Evolutionary conservation across 2,888 invertebrate genomes (phyloP), one percentile per base, ranked within the genome.

Genomic region (Eupsilia transversa): DNA sequence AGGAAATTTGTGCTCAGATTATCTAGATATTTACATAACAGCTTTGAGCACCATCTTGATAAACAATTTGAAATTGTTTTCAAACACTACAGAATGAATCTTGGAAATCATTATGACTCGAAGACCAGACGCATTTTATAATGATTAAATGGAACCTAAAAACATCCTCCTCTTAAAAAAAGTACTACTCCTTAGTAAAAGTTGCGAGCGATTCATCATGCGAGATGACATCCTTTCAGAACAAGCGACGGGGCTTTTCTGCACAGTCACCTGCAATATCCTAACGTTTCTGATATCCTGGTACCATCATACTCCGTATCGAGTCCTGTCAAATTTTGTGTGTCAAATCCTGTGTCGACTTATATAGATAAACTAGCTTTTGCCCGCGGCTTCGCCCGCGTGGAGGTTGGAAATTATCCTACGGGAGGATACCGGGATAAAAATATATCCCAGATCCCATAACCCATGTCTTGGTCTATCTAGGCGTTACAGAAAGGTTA

Each of bases 191-290:
- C n/a, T n/a, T n/a, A n/a, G n/a, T n/a, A n/a, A n/a, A n/a, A n/a
- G n/a, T n/a, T n/a, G n/a, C n/a, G 10, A 67, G 6, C 52, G 52
- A 74, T 77, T 68, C 35, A 76, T 74, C 57, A 64, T 2, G 20
- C 12, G 3, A 23, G 12, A 33, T 7, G 35, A 56, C 61, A 66
- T 38, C 41, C 20, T 67, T 23, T 56, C 61, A 33, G 35, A 65
- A 57, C 60, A 64, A 23, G 64, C 43, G 12, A 23, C 30, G 41
- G n/a, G 23, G 38, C 49, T 56, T 64, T 65, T 30, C 17, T n/a
- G 64, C 38, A 57, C 3, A 41, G 17, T 41, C 56, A 74, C 52
- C 38, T 30, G 49, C 38, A 52, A 64, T 38, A 43, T 76, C 52
- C 52, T 75, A 43, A 43, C 43, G 20, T 59, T 54, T 57, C 68